Conservation (phyloP, 2,797 vertebrate genomes). For the Eleutherodactylus coqui region DNA sequence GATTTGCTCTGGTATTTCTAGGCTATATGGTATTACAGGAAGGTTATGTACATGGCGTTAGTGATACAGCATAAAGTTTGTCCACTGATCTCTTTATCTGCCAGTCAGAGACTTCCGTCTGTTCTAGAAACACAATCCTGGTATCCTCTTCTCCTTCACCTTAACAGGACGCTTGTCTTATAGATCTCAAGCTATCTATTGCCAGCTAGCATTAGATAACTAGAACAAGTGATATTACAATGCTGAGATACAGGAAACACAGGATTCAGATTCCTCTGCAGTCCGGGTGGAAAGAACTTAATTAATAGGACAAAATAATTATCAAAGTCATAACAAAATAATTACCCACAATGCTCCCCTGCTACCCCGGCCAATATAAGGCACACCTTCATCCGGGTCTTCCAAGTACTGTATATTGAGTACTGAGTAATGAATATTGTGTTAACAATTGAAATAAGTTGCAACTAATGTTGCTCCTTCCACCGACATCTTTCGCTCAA, state of each 20-base stretch:
- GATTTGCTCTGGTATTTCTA: no score
- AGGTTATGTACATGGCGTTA: not conserved
- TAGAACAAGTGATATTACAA: slow-evolving; percentile 26
- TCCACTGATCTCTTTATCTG: not conserved
- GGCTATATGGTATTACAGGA: not conserved
- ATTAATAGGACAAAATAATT: not conserved
- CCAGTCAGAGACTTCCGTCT: not conserved
- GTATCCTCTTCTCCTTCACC: slow-evolving; percentile 18
- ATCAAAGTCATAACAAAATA: not conserved
- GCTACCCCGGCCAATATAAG: not conserved
- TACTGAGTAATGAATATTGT: no score
- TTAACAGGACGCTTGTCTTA: not conserved
- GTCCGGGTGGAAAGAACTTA: not conserved
- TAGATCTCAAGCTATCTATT: slow-evolving; percentile 27
- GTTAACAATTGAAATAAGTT: no score
- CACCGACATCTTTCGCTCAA: no score
- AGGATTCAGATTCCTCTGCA: not conserved
- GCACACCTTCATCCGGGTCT: not conserved
- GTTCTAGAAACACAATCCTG: slow-evolving; percentile 28
- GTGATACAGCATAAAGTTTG: not conserved
- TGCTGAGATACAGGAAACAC: slow-evolving; percentile 10
- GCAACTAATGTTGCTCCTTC: no score
- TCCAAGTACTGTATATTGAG: no score
- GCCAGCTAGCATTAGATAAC: slow-evolving; percentile 19
- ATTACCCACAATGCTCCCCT: not conserved